Evolutionary conservation across 1,140 invertebrate species (phyloP).

Genomic region (Harpegnathos saltator): DNA sequence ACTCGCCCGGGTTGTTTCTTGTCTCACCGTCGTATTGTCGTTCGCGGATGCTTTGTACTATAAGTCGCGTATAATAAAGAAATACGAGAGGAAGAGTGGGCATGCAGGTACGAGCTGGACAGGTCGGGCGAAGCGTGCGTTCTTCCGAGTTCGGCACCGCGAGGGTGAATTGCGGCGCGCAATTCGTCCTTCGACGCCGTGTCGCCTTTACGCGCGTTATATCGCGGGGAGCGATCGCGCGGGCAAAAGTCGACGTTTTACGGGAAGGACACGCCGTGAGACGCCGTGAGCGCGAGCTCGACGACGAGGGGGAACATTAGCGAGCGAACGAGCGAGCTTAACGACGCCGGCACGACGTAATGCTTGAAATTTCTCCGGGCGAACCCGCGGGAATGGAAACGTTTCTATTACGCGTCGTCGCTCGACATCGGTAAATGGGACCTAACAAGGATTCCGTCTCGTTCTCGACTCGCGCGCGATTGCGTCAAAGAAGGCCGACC

Average conservation of each 20-base stretch:
- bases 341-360: slow-evolving; percentile 28
- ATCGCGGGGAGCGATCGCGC: neutral
- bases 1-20: no score
- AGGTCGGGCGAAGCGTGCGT: neutral
- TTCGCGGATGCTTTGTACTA: neutral
- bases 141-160: neutral
- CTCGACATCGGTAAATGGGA: slow-evolving; percentile 28
- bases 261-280: neutral
- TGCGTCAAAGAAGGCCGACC: slow-evolving; percentile 21
- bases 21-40: no score
- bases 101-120: neutral
- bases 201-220: slow-evolving; percentile 5
- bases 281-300: no score
- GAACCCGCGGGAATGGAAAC: slow-evolving; percentile 15
- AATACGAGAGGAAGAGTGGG: neutral
- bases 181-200: neutral
- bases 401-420: slow-evolving; percentile 35
- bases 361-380: slow-evolving; percentile 44
- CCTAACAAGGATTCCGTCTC: slow-evolving; percentile 43
- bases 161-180: no score
- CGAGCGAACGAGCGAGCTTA: slow-evolving; percentile 21
- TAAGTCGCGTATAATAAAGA: neutral
- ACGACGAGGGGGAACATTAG: slow-evolving; percentile 18
- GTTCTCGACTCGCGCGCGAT: slow-evolving; percentile 31
- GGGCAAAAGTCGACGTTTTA: neutral